Evolutionary conservation across 2,888 invertebrate genomes (phyloP), one percentile per base, ranked within the genome.

Genomic region (Quadriops clusia): DNA sequence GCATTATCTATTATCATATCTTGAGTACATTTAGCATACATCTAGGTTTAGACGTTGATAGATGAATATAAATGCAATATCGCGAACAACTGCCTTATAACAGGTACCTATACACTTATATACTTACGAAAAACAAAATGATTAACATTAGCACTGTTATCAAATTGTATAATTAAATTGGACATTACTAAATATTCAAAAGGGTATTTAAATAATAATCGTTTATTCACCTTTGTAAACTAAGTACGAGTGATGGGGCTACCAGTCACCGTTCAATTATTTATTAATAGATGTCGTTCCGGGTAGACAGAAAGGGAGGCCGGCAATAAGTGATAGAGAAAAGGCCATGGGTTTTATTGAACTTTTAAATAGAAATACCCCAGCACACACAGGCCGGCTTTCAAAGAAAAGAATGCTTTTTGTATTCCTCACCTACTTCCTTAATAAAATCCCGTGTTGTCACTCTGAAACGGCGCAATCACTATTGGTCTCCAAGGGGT

Each of bases 371-470:
- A 26, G 15, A 26, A 15, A 26, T 10, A 26, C 26, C 10, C 17
- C 15, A 8, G 8, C 17, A 13, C 26, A 10, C 16, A 17, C 10
- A 15, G 10, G 10, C 15, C 14, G 13, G n/a, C n/a, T 4, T 26
- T 36, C 35, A 37, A 41, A 39, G 36, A 39, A 23, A 31, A 32
- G 36, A 36, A 33, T 27, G 39, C 41, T 43, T 41, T 50, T 46
- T 46, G 47, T 51, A 45, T 52, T 49, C 48, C 35, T 41, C 45
- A 44, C 43, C 43, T 44, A 44, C 44, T 49, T 47, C 48, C 47
- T 49, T 49, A 50, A 51, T 51, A 49, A 52, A 52, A 51, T 43
- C 47, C 43, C 28, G 44, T 46, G 49, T 50, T 52, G 50, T 52
- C 46, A 46, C 41, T 46, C 48, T 50, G 51, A 51, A 49, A 50